phyloP scores from a whole-genome alignment of 2,797 vertebrate genomes.

The Sebastes itinus region DNA sequence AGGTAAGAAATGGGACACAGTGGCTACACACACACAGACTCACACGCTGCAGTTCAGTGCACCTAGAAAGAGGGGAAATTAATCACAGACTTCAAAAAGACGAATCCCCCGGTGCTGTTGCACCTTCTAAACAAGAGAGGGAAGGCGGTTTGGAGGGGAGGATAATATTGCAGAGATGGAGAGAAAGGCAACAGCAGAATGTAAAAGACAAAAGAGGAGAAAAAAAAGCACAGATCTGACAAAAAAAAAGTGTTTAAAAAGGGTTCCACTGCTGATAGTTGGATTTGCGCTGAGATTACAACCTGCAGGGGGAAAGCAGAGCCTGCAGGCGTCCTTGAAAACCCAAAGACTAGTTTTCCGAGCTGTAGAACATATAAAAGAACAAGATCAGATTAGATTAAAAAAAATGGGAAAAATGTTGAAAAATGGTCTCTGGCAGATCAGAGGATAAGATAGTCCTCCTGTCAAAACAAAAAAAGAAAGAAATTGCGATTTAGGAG shows the following conservation, averaged over 20 bases:
- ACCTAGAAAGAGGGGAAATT: slow-evolving; percentile 73
- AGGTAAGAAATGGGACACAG: slow-evolving; percentile 74
- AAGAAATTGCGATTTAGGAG: slow-evolving; percentile 49
- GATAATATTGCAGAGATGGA: slow-evolving; percentile 31
- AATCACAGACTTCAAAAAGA: slow-evolving; percentile 80
- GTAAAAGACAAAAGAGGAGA: slow-evolving; percentile 3
- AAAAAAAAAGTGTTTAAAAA: slow-evolving; percentile 47
- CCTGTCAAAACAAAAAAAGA: slow-evolving; percentile 40
- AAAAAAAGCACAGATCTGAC: slow-evolving; percentile 31
- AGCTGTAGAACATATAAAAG: slow-evolving; percentile 48
- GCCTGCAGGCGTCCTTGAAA: slow-evolving; percentile 64
- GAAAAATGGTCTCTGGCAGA: slow-evolving; percentile 46
- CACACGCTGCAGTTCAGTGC: slow-evolving; percentile 55
- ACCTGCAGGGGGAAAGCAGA: slow-evolving; percentile 42
- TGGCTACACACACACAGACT: slow-evolving; percentile 34
- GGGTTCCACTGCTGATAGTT: slow-evolving; percentile 57
- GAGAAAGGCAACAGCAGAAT: slow-evolving; percentile 21
- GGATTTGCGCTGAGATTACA: slow-evolving; percentile 71
- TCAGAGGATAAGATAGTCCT: slow-evolving; percentile 52
- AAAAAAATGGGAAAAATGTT: neutral
- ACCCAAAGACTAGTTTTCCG: slow-evolving; percentile 33
- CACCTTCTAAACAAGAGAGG: slow-evolving; percentile 61
- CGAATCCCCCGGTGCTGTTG: slow-evolving; percentile 62
- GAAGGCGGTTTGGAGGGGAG: slow-evolving; percentile 18
- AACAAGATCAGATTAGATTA: slow-evolving; percentile 62